A percentile compares a stretch with the other conserved stretches of the same genome.
These are phyloP conservation scores for Sicus ferrugineus DNA, from an alignment of 2,888 invertebrate species.

Conservation along the genomic window DNA sequence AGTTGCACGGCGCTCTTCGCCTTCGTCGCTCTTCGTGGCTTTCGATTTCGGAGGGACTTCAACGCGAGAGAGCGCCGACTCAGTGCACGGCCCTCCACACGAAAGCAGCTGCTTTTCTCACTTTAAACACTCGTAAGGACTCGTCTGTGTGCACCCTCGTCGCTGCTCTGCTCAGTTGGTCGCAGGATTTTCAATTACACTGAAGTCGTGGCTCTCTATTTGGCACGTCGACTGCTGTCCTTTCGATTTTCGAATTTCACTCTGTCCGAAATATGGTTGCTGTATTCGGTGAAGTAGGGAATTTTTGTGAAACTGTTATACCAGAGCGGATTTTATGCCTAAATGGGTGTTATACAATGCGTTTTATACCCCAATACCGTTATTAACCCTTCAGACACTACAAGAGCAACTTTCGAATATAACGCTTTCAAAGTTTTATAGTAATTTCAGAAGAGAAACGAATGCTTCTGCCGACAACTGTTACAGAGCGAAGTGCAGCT, in stretches of 20 bases:
- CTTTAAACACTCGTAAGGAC: neutral
- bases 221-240: neutral
- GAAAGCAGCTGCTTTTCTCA: no score
- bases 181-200: no score
- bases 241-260: conserved; percentile 5
- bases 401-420: neutral
- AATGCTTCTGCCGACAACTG: neutral
- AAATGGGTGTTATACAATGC: no score
- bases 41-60: neutral
- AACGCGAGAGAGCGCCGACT: neutral
- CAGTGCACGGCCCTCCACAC: no score
- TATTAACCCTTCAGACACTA: neutral
- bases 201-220: neutral
- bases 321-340: neutral
- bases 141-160: neutral
- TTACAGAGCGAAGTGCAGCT: no score
- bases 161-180: neutral
- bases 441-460: no score
- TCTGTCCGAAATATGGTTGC: conserved; percentile 40
- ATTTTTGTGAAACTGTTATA: neutral
- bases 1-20: neutral
- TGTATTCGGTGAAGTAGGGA: conserved; percentile 38
- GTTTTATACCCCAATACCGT: neutral
- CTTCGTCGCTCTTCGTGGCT: neutral
- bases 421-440: no score